Conservation (phyloP, 2,113 vertebrate species). For the Bostrychus sinensis region DNA sequence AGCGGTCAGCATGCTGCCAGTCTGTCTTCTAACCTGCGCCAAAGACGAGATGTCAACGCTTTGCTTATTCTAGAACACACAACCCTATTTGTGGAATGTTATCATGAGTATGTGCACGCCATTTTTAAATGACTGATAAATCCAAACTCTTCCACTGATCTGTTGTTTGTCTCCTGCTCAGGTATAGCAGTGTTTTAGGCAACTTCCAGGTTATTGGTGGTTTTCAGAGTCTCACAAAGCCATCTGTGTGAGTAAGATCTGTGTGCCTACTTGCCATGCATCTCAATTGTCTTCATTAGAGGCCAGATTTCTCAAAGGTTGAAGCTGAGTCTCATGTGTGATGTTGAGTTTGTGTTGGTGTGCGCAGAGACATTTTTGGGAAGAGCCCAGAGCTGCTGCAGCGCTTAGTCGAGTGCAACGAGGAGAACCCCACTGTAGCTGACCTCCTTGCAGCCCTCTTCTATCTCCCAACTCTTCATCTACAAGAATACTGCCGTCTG, state of each 20-base stretch:
- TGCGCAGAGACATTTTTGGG: constrained; percentile 87
- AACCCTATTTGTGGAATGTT: constrained; percentile 89
- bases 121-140: no score
- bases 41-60: constrained; percentile 81
- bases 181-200: constrained; percentile 86
- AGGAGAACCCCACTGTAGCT: constrained; percentile 81
- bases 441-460: constrained; percentile 88
- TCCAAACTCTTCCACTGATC: not conserved
- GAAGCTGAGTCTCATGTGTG: not conserved
- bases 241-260: constrained; percentile 86
- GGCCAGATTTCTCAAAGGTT: no score
- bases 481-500: constrained; percentile 89
- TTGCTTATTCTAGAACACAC: constrained; percentile 90
- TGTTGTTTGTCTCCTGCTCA: constrained; percentile 56
- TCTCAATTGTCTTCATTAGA: no score
- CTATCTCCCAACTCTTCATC: constrained; percentile 87
- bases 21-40: constrained; percentile 88
- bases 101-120: constrained; percentile 85
- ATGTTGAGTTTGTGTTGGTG: not conserved
- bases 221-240: constrained; percentile 88
- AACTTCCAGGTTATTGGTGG: constrained; percentile 95
- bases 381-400: constrained; percentile 89
- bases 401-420: constrained; percentile 84
- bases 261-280: not conserved
- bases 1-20: constrained; percentile 92